Base-by-base conservation (phyloP, 1,140 invertebrate genomes). In the Euura saliciscinereae region DNA sequence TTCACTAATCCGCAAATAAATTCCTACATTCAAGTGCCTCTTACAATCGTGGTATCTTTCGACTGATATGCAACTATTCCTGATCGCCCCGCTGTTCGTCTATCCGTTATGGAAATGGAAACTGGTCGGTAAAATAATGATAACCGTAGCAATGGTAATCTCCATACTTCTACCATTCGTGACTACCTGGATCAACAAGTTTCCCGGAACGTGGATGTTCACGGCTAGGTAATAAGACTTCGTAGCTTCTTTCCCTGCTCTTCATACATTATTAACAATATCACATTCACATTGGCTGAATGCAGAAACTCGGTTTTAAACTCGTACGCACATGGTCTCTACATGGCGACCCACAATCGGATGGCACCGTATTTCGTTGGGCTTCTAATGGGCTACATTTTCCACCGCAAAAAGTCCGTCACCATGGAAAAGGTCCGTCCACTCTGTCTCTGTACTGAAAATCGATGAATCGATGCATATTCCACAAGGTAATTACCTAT, bases 21-120 rank as follows among this genome's bases (percentile, higher is more conserved):
- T 28, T 28, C 28, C 28, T 28, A 28, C 28, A 28, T 85, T 82
- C 46, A 65, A 86, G 89, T 91, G 91, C 78, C 87, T 91, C 84
- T 87, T 87, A 2, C 90, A 89, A 86, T 85, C 88, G 0, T 92
- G 91, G 91, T 92, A 91, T 76, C 74, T 92, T 82, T 78, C 91
- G 4, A 90, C 90, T 68, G 92, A 93, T 78, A 91, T 92, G 86
- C 91, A 92, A 80, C 88, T 92, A 73, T 92, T 89, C 75, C 76
- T 90, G 4, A 70, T 91, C 3, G 75, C 82, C 2, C 81, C 80
- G 42, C 66, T 82, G 2, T 28, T 83, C 2, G 68, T 82, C 3
- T 80, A 79, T 43, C 78, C 81, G 4, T 28, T 76, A 2, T 80
- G 75, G 72, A 78, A 74, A 42, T 81, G 78, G 77, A 70, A 65